phyloP scores from a whole-genome alignment of 1,140 invertebrate species.

The Saccostrea echinata region DNA sequence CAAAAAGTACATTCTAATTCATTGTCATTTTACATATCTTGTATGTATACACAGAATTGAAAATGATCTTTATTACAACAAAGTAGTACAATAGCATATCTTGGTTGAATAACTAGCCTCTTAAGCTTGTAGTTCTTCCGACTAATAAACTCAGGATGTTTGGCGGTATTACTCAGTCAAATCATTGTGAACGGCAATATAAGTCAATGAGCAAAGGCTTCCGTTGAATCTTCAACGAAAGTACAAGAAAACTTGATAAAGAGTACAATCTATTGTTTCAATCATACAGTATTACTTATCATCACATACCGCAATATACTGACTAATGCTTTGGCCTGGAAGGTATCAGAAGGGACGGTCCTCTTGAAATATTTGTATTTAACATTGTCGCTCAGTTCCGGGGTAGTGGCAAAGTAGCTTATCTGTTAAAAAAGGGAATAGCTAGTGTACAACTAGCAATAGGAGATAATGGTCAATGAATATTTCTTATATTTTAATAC shows the following conservation, averaged over 20 bases:
- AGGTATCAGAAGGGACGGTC: conserved; percentile 85
- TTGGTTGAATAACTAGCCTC: too few relatives aligned
- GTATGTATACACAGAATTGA: too few relatives aligned
- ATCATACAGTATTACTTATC: not conserved
- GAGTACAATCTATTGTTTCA: too few relatives aligned
- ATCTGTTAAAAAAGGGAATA: conserved; percentile 80
- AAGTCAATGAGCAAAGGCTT: not conserved
- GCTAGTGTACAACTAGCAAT: not conserved
- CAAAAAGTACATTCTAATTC: too few relatives aligned
- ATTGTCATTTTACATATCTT: too few relatives aligned
- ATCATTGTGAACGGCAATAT: not conserved
- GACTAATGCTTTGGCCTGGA: conserved; percentile 86
- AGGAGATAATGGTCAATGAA: too few relatives aligned
- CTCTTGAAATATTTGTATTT: conserved; percentile 87
- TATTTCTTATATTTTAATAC: too few relatives aligned
- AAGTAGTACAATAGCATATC: too few relatives aligned
- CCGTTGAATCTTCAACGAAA: not conserved
- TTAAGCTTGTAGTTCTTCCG: too few relatives aligned
- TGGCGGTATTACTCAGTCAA: not conserved
- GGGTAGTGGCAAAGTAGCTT: conserved; percentile 87
- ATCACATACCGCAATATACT: conserved; percentile 77
- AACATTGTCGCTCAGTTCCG: conserved; percentile 81
- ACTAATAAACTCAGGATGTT: not conserved
- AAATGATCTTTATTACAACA: too few relatives aligned
- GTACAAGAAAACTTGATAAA: not conserved